Conservation (phyloP, 2,888 invertebrate species). For the Panorpa germanica region DNA sequence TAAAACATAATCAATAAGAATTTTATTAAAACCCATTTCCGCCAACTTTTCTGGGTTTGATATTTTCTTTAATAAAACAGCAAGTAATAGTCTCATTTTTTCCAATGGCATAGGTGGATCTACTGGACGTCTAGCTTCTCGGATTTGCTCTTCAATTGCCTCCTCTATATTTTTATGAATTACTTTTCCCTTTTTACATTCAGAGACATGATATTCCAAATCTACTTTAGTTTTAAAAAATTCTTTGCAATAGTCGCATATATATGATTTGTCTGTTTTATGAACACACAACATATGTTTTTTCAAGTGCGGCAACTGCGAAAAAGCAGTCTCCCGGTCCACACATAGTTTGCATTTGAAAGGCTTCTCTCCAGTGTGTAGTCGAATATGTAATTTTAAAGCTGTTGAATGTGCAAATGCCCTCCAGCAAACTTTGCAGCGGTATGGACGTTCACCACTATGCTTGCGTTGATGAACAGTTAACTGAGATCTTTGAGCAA, state of each 20-base stretch:
- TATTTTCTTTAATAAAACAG: constrained; percentile 64
- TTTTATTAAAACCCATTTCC: constrained; percentile 53
- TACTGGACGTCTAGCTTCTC: constrained; percentile 12
- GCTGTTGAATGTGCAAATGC: constrained; percentile 38
- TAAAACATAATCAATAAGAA: constrained; percentile 62
- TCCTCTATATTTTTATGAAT: constrained; percentile 6
- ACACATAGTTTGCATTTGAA: constrained; percentile 46
- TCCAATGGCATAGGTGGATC: constrained; percentile 43
- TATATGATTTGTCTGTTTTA: constrained; percentile 57
- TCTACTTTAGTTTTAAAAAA: constrained; percentile 62
- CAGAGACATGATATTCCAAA: constrained; percentile 41
- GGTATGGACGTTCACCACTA: constrained; percentile 73
- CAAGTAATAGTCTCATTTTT: constrained; percentile 59
- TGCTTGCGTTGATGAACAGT: constrained; percentile 68
- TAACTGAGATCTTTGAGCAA: constrained; percentile 69
- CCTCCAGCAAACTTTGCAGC: constrained; percentile 19
- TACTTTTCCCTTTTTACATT: constrained; percentile 20
- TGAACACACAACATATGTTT: constrained; percentile 77
- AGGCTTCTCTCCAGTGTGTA: constrained; percentile 62
- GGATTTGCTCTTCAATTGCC: constrained; percentile 11
- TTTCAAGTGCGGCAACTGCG: constrained; percentile 71
- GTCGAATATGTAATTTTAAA: constrained; percentile 49
- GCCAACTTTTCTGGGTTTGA: constrained; percentile 60
- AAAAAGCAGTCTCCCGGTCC: constrained; percentile 44
- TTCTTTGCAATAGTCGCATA: constrained; percentile 49